Percentiles rank a stretch among this genome's conserved stretches.
phyloP scores from a whole-genome alignment of 2,888 invertebrate genomes.

The Diogma glabrata region DNA sequence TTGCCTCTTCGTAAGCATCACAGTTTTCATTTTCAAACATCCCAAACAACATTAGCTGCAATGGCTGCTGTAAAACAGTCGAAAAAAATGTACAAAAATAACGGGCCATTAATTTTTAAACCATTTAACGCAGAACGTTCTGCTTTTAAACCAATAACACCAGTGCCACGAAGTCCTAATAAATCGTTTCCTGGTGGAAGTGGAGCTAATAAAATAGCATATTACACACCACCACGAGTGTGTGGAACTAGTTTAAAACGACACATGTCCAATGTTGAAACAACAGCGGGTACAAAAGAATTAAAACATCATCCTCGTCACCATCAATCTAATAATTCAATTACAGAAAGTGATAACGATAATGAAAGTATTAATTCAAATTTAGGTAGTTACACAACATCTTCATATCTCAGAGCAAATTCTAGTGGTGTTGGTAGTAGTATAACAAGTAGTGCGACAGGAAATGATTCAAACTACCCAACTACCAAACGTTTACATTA shows the following conservation, averaged over 20 bases:
- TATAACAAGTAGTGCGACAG: background rate
- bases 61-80: constrained; percentile 25
- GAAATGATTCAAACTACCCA: background rate
- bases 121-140: constrained; percentile 30
- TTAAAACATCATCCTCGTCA: background rate
- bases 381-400: background rate
- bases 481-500: constrained; percentile 9
- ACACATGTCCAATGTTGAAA: constrained; percentile 23
- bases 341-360: constrained; percentile 1
- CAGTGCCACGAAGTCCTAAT: constrained; percentile 20
- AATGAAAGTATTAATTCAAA: background rate
- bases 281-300: constrained; percentile 15
- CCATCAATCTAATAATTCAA: background rate
- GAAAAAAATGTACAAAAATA: constrained; percentile 15
- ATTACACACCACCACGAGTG: constrained; percentile 19
- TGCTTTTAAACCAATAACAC: constrained; percentile 35
- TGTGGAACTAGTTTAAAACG: constrained; percentile 23
- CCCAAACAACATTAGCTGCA: constrained; percentile 16
- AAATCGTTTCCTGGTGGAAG: constrained; percentile 23
- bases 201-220: constrained; percentile 9
- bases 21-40: constrained; percentile 34
- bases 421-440: background rate
- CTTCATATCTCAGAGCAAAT: no score
- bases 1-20: constrained; percentile 36
- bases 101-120: constrained; percentile 29